These are phyloP conservation scores for Pseudomyrmex sp. DNA, from an alignment of 1,140 invertebrate species.

Conservation along the genomic window DNA sequence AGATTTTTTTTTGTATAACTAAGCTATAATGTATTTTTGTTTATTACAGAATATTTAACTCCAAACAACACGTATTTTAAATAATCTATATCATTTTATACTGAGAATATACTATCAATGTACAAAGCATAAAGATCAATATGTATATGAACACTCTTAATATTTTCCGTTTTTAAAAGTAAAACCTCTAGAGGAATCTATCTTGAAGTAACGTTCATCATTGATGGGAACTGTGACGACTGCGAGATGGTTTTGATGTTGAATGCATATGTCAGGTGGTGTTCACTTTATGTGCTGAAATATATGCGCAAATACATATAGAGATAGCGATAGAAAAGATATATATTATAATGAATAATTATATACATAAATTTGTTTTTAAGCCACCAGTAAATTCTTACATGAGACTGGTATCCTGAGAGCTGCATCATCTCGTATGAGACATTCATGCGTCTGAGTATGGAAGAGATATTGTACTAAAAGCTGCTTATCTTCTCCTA, in stretches of 20 bases:
- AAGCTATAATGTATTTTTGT: too few relatives aligned
- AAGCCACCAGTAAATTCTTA: slow-evolving; percentile 79
- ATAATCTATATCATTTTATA: slow-evolving; percentile 30
- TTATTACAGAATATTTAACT: too few relatives aligned
- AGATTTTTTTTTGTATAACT: too few relatives aligned
- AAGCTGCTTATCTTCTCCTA: slow-evolving; percentile 96
- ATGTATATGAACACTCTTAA: slow-evolving; percentile 53
- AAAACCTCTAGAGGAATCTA: slow-evolving; percentile 66
- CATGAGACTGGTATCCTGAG: slow-evolving; percentile 91
- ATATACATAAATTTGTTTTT: not conserved
- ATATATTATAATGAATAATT: not conserved
- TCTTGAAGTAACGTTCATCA: slow-evolving; percentile 46
- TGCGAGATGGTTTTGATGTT: slow-evolving; percentile 56
- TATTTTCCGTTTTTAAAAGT: slow-evolving; percentile 56
- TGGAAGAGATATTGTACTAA: slow-evolving; percentile 95
- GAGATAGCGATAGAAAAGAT: not conserved
- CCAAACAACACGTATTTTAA: not conserved
- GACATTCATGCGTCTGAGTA: slow-evolving; percentile 91
- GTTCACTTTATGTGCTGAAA: slow-evolving; percentile 85
- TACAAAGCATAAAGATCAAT: slow-evolving; percentile 68
- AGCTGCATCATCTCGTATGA: slow-evolving; percentile 92
- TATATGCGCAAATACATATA: slow-evolving; percentile 12
- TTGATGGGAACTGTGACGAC: slow-evolving; percentile 29
- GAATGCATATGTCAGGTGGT: slow-evolving; percentile 82
- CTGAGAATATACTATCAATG: slow-evolving; percentile 51